Base-by-base conservation (phyloP, 1,140 invertebrate species). In the Cheumatopsyche charites region DNA sequence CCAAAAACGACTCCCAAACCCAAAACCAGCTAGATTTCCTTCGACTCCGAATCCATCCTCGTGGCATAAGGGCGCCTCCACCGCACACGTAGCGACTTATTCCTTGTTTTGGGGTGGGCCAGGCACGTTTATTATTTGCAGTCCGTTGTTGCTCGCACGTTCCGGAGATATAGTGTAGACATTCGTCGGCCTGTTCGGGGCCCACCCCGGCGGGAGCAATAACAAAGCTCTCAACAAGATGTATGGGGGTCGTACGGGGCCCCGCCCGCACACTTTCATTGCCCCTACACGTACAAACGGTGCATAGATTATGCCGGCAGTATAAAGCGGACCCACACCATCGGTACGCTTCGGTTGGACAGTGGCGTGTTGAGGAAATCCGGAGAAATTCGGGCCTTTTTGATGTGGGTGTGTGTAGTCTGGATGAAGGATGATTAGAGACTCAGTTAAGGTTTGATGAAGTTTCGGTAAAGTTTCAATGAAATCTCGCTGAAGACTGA, bases 211-310 rank as follows among this genome's bases (percentile, higher is more conserved):
- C 66, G 66, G 66, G 66, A 66, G 66, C 66, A 68, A 68, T 68
- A 68, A 68, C 66, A 68, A 68, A 68, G 66, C 66, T 68, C 66
- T 68, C 66, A 68, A 68, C 66, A 68, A 68, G 66, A 68, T 68
- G 23, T 68, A 68, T 68, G 49, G 66, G 49, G 66, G 66, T 68
- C 66, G 29, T 68, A 52, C 63, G 29, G 13, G 7, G 12, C 63
- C 41, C 65, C 65, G 12, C 65, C 65, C 17, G 17, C 65, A 23
- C 45, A 11, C 13, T 55, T 55, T 55, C 66, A 55, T 55, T 41
- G 23, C 47, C 17, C 47, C 66, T 41, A 19, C 45, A 55, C 49
- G 19, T 55, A 68, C 66, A 68, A 68, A 68, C 66, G 66, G 66
- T 68, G 66, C 66, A 68, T 68, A 68, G 66, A 68, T 68, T 68